Evolutionary conservation across 1,140 invertebrate genomes (phyloP).

Genomic region (Drosophila seguyi): DNA sequence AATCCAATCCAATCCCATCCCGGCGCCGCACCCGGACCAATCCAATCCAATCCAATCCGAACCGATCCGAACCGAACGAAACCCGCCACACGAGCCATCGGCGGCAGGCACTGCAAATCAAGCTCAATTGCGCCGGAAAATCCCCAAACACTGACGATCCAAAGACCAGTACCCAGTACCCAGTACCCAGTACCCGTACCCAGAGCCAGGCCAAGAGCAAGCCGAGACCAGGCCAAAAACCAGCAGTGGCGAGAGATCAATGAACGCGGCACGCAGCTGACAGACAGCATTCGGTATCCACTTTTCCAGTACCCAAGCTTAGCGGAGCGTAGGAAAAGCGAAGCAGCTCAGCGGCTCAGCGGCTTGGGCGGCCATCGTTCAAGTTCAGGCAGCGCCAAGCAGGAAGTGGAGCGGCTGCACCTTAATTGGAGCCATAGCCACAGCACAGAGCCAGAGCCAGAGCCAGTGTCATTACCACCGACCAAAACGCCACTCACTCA

Average conservation of each 20-base stretch:
- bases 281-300: conserved; percentile 55
- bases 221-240: conserved; percentile 46
- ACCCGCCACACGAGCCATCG: conserved; percentile 80
- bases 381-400: conserved; percentile 67
- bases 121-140: conserved; percentile 77
- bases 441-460: too few species aligned
- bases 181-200: conserved; percentile 2
- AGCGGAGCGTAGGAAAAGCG: conserved; percentile 68
- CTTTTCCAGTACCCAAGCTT: conserved; percentile 51
- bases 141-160: conserved; percentile 52
- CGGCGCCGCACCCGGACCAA: conserved; percentile 38
- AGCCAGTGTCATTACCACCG: conserved; percentile 74
- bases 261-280: conserved; percentile 79
- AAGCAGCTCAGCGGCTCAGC: conserved; percentile 48
- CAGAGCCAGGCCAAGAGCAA: conserved; percentile 12
- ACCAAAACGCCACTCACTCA: conserved; percentile 24
- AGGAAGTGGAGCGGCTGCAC: conserved; percentile 76
- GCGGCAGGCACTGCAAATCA: conserved; percentile 74
- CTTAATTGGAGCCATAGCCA: conserved; percentile 77
- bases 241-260: conserved; percentile 69
- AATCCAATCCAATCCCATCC: conserved; percentile 7
- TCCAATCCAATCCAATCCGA: conserved; percentile 16
- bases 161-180: conserved; percentile 10
- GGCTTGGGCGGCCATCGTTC: conserved; percentile 65
- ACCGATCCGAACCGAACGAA: conserved; percentile 38